These are phyloP conservation scores for Mnemiopsis leidyi DNA, from an alignment of 37 sponge, comb jelly and placozoan genomes.

Conservation along the genomic window DNA sequence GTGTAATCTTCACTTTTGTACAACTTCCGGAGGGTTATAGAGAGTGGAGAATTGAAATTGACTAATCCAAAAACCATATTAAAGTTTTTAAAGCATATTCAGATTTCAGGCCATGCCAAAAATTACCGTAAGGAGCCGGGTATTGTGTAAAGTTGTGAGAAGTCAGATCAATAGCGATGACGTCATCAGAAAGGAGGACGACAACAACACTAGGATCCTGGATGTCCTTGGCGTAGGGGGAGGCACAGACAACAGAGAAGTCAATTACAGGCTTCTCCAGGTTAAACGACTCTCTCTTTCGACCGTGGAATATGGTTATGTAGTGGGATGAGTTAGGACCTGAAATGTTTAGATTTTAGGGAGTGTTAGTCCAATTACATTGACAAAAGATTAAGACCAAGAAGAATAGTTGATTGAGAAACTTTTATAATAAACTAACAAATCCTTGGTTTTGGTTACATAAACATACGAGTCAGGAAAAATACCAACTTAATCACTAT, in stretches of 20 bases:
- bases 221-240: conserved; percentile 52
- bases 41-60: neutral
- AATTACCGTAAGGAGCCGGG: conserved; percentile 38
- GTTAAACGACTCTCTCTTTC: conserved; percentile 18
- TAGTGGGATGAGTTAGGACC: conserved; percentile 48
- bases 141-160: conserved; percentile 14
- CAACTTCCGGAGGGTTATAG: neutral
- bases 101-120: neutral
- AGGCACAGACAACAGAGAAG: conserved; percentile 34
- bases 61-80: neutral
- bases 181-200: conserved; percentile 30
- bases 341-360: neutral
- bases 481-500: no score
- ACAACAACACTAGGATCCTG: conserved; percentile 48
- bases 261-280: conserved; percentile 30
- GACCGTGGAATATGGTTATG: conserved; percentile 54
- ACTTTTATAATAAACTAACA: no score
- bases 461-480: no score
- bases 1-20: no score
- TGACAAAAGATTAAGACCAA: no score
- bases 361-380: neutral
- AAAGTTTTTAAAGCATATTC: neutral
- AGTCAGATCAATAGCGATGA: conserved; percentile 17
- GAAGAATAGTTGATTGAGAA: no score
- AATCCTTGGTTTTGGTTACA: no score